Evolutionary conservation across 2,113 vertebrate genomes (phyloP), one percentile per base, ranked within the genome.

Genomic region (Gobio gobio): DNA sequence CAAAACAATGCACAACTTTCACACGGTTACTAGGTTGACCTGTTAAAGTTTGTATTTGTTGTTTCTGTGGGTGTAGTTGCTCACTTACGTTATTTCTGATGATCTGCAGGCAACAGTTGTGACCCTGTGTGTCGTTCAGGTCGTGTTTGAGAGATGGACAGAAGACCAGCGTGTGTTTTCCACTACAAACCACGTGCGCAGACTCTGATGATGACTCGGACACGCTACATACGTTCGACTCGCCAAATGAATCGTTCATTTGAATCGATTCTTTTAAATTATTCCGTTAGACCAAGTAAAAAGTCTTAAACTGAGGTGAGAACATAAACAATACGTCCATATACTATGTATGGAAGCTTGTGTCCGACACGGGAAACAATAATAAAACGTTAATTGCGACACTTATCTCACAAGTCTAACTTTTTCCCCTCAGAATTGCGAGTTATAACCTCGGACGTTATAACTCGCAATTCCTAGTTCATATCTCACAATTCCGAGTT

Each of bases 121-220:
- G n/a, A 36, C 13, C 49, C 58, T 26, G n/a, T 26, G 40, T 8
- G 3, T 29, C 29, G 47, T 2, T 49, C 24, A 20, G 47, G 2
- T 47, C 12, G 40, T 47, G 43, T 24, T 24, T 22, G 24, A 33
- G 16, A 2, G 76, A 59, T n/a, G 54, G 33, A 59, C 76, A 36
- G 76, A 43, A 16, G 26, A 82, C 63, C 26, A 70, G 16, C 1
- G 12, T 36, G 24, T 29, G 29, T 49, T 56, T 66, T 1, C 4
- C 58, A 26, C 68, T 14, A 2, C 20, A 20, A 61, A 77, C 74
- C 86, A 49, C 51, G 81, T 78, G 74, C 75, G 18, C 75, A 5
- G 12, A 13, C 66, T 36, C 33, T 40, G 5, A 40, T 40, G 5
- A 40, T 40, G 36, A 40, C 40, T 40, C 40, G 5, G 18, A 56